Base-by-base conservation (phyloP, 2,888 invertebrate genomes). In the Neria commutata region DNA sequence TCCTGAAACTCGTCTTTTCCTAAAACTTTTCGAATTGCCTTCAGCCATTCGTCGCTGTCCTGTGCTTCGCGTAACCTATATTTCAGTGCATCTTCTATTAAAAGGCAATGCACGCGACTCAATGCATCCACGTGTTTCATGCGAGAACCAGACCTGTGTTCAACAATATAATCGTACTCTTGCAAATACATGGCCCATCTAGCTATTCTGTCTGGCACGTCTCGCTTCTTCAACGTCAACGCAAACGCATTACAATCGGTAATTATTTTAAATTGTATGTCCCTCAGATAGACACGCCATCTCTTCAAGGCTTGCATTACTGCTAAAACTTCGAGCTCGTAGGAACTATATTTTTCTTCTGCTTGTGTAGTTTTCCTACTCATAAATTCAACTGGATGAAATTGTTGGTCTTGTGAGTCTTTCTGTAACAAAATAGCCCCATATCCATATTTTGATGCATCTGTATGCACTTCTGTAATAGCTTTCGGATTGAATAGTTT, bases 271-370 rank as follows among this genome's bases (percentile, higher is more conserved):
- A 64, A 24, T 29, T 55, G 51, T 1, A 64, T 54, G 5, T 63
- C 64, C 34, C 58, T 16, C 8, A 60, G 19, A 29, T 58, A 65
- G 3, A 64, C 26, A 1, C 69, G 46, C 64, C 70, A 74, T 45
- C 68, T 73, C 24, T 67, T 67, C 2, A 72, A 24, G 0, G 71
- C 67, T 33, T 60, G 58, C 1, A 72, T 55, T 5, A 76, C 61
- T 0, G 73, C 72, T 1, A 74, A 33, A 3, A 65, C 66, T 42
- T 75, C 71, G 5, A 75, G 37, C 48, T 73, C 71, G 17, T 75
- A 72, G 58, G 65, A 65, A 40, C 54, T 55, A 24, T 61, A 60
- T n/a, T 59, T 63, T 55, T 64, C 54, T 45, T 67, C 62, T 8
- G 25, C 11, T 0, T 29, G 23, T 2, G 45, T 59, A 3, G 67